These are phyloP conservation scores for Eriosoma lanigerum DNA, from an alignment of 1,140 invertebrate species.

Conservation along the genomic window DNA sequence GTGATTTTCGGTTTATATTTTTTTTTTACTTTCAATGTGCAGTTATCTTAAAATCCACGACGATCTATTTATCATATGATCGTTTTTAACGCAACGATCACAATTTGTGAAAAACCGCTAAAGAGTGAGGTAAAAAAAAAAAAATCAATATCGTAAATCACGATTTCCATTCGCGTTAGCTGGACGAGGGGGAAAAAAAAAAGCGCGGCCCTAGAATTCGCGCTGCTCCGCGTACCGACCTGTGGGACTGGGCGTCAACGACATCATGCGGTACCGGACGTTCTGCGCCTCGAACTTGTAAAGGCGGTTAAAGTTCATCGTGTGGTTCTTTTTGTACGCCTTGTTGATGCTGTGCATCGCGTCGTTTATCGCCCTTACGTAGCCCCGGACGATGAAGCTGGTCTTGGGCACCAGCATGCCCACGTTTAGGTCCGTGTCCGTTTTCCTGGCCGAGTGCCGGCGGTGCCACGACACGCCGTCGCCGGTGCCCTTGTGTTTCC, in stretches of 20 bases:
- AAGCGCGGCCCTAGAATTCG: too few species aligned
- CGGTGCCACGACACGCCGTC: not conserved
- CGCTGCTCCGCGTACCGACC: too few species aligned
- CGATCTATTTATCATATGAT: too few species aligned
- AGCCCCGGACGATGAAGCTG: conserved; percentile 68
- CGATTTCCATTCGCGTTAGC: too few species aligned
- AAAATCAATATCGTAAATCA: too few species aligned
- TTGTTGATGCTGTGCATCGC: conserved; percentile 60
- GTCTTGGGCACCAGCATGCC: conserved; percentile 69
- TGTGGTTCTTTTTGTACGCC: conserved; percentile 64
- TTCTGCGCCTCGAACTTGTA: conserved; percentile 65
- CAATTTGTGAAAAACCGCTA: too few species aligned
- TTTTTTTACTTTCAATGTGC: too few species aligned
- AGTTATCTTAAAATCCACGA: too few species aligned
- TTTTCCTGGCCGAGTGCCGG: not conserved
- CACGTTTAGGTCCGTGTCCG: conserved; percentile 59
- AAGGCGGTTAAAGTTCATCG: conserved; percentile 64
- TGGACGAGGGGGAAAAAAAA: too few species aligned
- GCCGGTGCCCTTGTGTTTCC: conserved; percentile 12
- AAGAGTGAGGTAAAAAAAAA: too few species aligned
- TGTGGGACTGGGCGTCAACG: conserved; percentile 74
- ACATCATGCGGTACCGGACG: conserved; percentile 69
- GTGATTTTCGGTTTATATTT: too few species aligned
- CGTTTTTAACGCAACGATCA: too few species aligned
- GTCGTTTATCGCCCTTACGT: conserved; percentile 68